Evolutionary conservation across 2,797 vertebrate genomes (phyloP).

Genomic region (Melanotaenia trifasciata): DNA sequence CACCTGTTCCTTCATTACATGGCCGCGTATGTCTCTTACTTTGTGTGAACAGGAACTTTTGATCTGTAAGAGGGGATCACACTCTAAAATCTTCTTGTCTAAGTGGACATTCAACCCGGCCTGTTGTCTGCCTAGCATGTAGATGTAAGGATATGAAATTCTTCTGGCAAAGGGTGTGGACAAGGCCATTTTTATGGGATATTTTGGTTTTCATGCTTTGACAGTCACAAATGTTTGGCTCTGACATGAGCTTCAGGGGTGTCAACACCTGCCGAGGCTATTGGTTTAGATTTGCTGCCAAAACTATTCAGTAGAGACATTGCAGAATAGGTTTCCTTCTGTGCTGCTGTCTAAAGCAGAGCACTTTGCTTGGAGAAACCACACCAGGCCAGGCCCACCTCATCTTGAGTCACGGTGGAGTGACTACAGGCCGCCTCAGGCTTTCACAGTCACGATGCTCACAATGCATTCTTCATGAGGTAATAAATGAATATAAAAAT

Average conservation of each 20-base stretch:
- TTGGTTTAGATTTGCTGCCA: conserved; percentile 55
- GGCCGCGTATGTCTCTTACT: conserved; percentile 56
- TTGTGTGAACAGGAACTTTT: conserved; percentile 42
- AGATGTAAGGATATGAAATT: conserved; percentile 46
- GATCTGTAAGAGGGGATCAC: conserved; percentile 40
- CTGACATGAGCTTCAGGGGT: conserved; percentile 45
- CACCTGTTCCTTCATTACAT: conserved; percentile 79
- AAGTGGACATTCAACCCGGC: conserved; percentile 42
- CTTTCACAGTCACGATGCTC: conserved; percentile 58
- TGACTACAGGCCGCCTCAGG: conserved; percentile 61
- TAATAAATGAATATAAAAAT: conserved; percentile 79
- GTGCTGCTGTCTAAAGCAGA: conserved; percentile 52
- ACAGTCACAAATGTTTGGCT: conserved; percentile 39
- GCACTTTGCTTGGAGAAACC: conserved; percentile 57
- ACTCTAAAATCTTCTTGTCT: conserved; percentile 41
- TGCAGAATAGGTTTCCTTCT: conserved; percentile 49
- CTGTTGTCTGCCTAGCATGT: not conserved
- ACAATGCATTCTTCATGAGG: conserved; percentile 78
- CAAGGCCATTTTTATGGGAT: conserved; percentile 32
- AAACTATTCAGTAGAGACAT: conserved; percentile 47
- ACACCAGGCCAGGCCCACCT: conserved; percentile 57
- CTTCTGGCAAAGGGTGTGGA: conserved; percentile 29
- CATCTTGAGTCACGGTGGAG: conserved; percentile 66
- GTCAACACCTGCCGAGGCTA: conserved; percentile 60
- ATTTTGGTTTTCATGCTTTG: conserved; percentile 35